Evolutionary conservation across 1,140 invertebrate species (phyloP), one percentile per base, ranked within the genome.

Genomic region (Thaumatotibia leucotreta): DNA sequence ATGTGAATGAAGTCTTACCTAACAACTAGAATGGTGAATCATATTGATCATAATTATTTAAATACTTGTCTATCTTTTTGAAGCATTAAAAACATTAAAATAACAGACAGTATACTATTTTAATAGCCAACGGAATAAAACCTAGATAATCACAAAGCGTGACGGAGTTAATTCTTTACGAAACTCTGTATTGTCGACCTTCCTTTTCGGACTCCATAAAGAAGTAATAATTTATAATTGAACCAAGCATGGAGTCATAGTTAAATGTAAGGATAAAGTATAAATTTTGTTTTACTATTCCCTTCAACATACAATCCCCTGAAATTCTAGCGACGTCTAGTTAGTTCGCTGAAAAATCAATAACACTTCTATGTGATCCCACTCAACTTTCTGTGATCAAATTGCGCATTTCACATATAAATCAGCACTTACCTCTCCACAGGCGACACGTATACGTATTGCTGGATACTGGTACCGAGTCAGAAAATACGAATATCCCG

Each of bases 271-370:
- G n/a, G 9, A 20, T 20, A 8, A 8, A 45, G 20, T 45, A 20
- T 9, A 8, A 45, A 45, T 45, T 1, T 45, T 20, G 17, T 20
- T 20, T 45, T 20, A 45, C 8, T 45, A 14, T 45, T 17, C 10
- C 22, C 17, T 2, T 33, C 27, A n/a, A 35, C 17, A 10, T 4
- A 22, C 61, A 22, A 22, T 20, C 61, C 8, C 61, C 29, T 33
- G 61, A 62, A 62, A 29, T 23, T 58, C 17, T 35, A 62, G n/a
- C 31, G 17, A 33, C 61, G 17, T 69, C 27, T 67, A 58, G 61
- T 61, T 66, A 68, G 63, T 65, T 64, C 64, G 58, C 76, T 74
- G 75, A 83, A 81, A 83, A 83, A 83, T 83, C 81, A 81, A 83
- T 83, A 83, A 81, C 77, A 77, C 62, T 72, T 52, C 64, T 64